phyloP scores from a whole-genome alignment of 2,113 vertebrate species.

The Propithecus coquereli region DNA sequence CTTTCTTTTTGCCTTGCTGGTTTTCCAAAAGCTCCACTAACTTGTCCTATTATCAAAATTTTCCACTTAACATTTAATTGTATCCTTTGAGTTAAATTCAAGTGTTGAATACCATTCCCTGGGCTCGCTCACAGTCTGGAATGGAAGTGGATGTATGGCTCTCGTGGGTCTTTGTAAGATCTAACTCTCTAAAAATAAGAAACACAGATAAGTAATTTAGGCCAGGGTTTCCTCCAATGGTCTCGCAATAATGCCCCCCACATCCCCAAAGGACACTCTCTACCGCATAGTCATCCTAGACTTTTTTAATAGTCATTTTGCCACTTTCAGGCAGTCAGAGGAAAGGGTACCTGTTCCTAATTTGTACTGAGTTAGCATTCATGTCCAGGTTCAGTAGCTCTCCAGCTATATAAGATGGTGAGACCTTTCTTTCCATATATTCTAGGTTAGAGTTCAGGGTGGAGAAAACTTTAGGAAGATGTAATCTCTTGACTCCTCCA shows the following conservation, averaged over 20 bases:
- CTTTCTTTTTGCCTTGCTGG: neutral
- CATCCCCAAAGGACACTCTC: rapidly evolving
- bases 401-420: rapidly evolving
- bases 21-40: neutral
- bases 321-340: neutral
- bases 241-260: too few species aligned
- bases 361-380: neutral
- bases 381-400: neutral
- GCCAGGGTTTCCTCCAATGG: rapidly evolving
- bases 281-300: neutral
- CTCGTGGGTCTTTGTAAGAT: neutral
- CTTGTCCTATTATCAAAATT: neutral
- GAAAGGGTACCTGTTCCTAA: neutral
- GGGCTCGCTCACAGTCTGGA: neutral
- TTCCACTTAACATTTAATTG: neutral
- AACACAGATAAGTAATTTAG: neutral
- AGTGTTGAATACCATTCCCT: neutral
- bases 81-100: neutral
- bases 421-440: neutral
- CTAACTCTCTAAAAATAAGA: neutral
- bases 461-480: neutral
- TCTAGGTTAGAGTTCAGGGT: neutral
- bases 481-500: neutral
- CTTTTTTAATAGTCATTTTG: neutral
- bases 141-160: neutral